These are phyloP conservation scores for Mechanitis mazaeus DNA, from an alignment of 2,888 invertebrate species.

Conservation along the genomic window DNA sequence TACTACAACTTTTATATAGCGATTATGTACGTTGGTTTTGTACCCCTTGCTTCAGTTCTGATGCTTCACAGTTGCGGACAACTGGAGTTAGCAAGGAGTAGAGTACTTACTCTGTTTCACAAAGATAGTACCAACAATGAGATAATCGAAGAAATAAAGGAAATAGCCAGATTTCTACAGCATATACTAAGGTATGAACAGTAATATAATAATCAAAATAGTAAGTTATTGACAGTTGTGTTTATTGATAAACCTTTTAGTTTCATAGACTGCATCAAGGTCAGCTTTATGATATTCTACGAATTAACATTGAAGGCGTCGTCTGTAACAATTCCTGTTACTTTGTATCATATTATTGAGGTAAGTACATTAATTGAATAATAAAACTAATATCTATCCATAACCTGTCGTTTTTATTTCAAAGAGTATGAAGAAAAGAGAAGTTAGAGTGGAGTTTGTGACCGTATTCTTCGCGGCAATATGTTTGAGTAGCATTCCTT, in stretches of 20 bases:
- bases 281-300: conserved; percentile 29
- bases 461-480: conserved; percentile 35
- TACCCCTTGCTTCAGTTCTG: conserved; percentile 47
- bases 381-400: neutral
- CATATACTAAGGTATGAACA: too few relatives aligned
- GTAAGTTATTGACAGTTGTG: too few relatives aligned
- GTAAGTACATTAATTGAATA: conserved; percentile 28
- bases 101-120: conserved; percentile 36
- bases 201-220: too few relatives aligned
- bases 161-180: too few relatives aligned
- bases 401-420: conserved; percentile 9
- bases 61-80: conserved; percentile 51
- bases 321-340: conserved; percentile 37
- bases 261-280: conserved; percentile 36
- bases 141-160: conserved; percentile 31
- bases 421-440: conserved; percentile 31
- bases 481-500: conserved; percentile 33
- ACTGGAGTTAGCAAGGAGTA: conserved; percentile 41
- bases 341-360: conserved; percentile 37
- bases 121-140: conserved; percentile 25
- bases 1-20: conserved; percentile 30
- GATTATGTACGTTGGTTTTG: conserved; percentile 38
- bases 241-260: conserved; percentile 28
- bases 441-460: conserved; percentile 41
- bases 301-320: conserved; percentile 34